Conservation (phyloP, 2,113 vertebrate species). For the Albula glossodonta region DNA sequence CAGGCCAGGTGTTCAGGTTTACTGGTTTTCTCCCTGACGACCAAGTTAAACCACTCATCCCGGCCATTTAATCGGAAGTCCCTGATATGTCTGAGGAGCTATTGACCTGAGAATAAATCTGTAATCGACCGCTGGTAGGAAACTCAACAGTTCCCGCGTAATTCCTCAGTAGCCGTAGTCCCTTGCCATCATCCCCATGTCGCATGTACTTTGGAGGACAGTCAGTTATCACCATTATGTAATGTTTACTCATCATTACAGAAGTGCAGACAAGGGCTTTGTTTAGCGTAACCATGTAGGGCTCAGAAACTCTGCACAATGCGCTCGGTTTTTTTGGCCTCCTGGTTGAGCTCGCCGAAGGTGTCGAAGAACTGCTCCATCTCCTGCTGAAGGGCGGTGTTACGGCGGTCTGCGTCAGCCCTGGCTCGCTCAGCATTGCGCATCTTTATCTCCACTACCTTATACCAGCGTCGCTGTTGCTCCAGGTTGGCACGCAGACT, state of each 20-base stretch:
- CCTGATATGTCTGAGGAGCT: not conserved
- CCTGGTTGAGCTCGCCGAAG: constrained; percentile 71
- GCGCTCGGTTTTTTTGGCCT: constrained; percentile 65
- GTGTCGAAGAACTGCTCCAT: constrained; percentile 80
- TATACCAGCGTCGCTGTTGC: constrained; percentile 69
- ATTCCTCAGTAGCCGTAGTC: not conserved
- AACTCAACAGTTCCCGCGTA: not conserved
- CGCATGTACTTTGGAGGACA: not conserved
- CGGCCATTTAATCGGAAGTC: not conserved
- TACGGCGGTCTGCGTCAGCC: constrained; percentile 67
- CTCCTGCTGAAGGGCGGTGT: constrained; percentile 71
- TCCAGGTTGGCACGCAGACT: constrained; percentile 62
- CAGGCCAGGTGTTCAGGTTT: not conserved
- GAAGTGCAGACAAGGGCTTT: not conserved
- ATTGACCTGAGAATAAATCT: not conserved
- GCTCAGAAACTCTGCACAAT: constrained; percentile 63
- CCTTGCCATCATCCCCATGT: not conserved
- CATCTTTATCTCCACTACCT: constrained; percentile 65
- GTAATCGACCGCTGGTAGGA: not conserved
- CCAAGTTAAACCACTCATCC: not conserved
- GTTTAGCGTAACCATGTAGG: not conserved
- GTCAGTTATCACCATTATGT: not conserved
- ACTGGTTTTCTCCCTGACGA: not conserved
- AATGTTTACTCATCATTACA: not conserved
- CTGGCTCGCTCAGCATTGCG: constrained; percentile 65